A percentile compares a stretch with the other conserved stretches of the same genome.
phyloP scores from a whole-genome alignment of 2,113 vertebrate genomes.

The Sisor rabdophorus region DNA sequence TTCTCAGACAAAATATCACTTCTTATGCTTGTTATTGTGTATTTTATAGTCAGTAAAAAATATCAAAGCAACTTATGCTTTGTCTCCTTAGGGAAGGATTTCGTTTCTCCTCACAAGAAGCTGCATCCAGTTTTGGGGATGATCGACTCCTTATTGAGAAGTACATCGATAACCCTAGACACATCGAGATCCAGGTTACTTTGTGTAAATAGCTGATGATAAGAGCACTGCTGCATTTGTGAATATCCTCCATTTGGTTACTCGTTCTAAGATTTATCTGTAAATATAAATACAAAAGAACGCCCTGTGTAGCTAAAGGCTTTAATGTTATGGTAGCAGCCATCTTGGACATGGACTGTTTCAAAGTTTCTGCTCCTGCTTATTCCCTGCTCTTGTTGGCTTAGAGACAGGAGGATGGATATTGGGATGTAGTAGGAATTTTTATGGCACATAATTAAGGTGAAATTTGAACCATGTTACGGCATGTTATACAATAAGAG shows the following conservation, averaged over 20 bases:
- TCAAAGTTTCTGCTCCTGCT: not conserved
- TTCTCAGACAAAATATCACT: too few relatives aligned
- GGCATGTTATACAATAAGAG: not conserved
- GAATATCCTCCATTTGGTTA: not conserved
- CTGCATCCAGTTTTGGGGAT: constrained; percentile 95
- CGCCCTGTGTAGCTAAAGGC: not conserved
- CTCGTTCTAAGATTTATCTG: not conserved
- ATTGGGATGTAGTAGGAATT: too few relatives aligned
- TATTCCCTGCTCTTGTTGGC: too few relatives aligned
- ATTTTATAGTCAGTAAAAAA: not conserved
- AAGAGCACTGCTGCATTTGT: not conserved
- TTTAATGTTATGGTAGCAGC: not conserved
- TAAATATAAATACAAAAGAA: not conserved
- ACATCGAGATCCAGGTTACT: constrained; percentile 88
- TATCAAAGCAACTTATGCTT: not conserved
- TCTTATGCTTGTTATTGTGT: not conserved
- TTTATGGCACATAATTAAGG: not conserved
- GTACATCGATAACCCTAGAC: constrained; percentile 94
- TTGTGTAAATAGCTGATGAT: not conserved
- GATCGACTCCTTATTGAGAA: constrained; percentile 95
- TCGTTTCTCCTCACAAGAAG: constrained; percentile 95
- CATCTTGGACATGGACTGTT: not conserved
- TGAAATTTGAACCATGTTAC: not conserved
- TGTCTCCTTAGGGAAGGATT: constrained; percentile 84
- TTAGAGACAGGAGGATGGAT: too few relatives aligned